Evolutionary conservation across 1,140 invertebrate species (phyloP).

Genomic region (Dendroctonus valens): DNA sequence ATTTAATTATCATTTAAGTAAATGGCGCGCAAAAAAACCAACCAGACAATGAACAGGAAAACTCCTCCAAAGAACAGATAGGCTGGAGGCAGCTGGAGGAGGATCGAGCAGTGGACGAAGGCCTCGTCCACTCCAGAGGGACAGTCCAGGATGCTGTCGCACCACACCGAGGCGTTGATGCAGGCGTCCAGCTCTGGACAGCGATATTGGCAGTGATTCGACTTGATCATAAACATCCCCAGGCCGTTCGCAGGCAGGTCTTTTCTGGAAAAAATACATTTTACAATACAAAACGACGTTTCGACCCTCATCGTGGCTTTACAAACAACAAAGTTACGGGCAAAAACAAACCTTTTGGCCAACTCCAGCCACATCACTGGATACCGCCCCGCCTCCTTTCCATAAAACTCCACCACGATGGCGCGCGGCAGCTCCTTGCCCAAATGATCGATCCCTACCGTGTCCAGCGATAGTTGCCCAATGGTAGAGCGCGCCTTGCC

Average conservation of each 20-base stretch:
- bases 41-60: conserved; percentile 43
- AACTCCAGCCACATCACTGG: conserved; percentile 82
- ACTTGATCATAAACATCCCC: conserved; percentile 56
- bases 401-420: conserved; percentile 74
- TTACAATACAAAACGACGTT: too few relatives aligned
- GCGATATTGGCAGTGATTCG: conserved; percentile 72
- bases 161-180: conserved; percentile 85
- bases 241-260: conserved; percentile 47
- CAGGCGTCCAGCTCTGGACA: conserved; percentile 86
- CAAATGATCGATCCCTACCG: conserved; percentile 58
- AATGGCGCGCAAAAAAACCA: neutral
- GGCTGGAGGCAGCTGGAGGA: conserved; percentile 70
- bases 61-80: conserved; percentile 61
- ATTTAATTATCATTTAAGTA: conserved; percentile 1
- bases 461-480: conserved; percentile 52
- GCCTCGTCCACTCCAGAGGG: conserved; percentile 86
- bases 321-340: too few relatives aligned
- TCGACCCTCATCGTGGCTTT: too few relatives aligned
- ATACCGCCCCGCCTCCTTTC: conserved; percentile 70
- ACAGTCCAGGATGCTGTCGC: conserved; percentile 80
- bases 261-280: conserved; percentile 36
- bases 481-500: neutral
- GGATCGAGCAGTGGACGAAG: conserved; percentile 71
- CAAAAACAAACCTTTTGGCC: conserved; percentile 57
- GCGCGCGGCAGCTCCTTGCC: conserved; percentile 63